Evolutionary conservation across 2,113 vertebrate species (phyloP).

Genomic region (Columba livia): DNA sequence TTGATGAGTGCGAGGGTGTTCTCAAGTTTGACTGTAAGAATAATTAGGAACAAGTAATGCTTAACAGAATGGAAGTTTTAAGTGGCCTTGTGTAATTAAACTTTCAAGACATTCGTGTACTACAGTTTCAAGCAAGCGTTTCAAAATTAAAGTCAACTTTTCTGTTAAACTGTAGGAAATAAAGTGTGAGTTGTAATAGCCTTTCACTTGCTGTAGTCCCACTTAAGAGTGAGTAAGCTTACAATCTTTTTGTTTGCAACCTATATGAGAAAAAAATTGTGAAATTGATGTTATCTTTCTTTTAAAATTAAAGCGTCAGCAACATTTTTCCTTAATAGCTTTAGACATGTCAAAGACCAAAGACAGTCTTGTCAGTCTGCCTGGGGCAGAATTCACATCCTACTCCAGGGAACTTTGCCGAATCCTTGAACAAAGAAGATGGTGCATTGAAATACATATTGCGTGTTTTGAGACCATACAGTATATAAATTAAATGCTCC

Average conservation of each 20-base stretch:
- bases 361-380: slow-evolving; percentile 7
- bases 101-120: background rate
- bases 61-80: slow-evolving; percentile 4
- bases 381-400: slow-evolving; percentile 32
- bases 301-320: slow-evolving; percentile 33
- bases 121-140: background rate
- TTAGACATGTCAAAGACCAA: slow-evolving; percentile 26
- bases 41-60: background rate
- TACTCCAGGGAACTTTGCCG: slow-evolving; percentile 19
- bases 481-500: background rate
- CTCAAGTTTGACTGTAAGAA: background rate
- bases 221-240: background rate
- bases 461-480: background rate
- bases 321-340: slow-evolving; percentile 13
- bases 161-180: background rate
- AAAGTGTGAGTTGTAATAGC: background rate
- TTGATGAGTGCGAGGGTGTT: background rate
- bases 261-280: background rate
- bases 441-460: slow-evolving; percentile 16
- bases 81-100: background rate
- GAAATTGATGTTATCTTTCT: slow-evolving; percentile 30
- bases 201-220: background rate
- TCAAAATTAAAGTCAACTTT: background rate
- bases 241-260: slow-evolving; percentile 23
- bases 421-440: slow-evolving; percentile 1